Evolutionary conservation across 2,888 invertebrate species (phyloP), one percentile per base, ranked within the genome.

Genomic region (Romanomermis culicivorax): DNA sequence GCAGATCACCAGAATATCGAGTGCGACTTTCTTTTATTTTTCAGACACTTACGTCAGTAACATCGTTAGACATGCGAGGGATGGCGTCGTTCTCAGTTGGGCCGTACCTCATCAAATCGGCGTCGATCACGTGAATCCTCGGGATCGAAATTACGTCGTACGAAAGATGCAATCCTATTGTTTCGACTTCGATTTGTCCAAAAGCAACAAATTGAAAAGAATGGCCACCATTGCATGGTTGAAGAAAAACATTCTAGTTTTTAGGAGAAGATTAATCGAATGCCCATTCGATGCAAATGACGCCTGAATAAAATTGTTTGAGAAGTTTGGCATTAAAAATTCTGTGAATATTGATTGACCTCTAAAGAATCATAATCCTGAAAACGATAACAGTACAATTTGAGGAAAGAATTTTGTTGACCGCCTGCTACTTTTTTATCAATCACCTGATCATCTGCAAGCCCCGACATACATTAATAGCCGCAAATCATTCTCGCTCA

Each of bases 11-110:
- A n/a, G n/a, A n/a, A n/a, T n/a, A n/a, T n/a, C n/a, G n/a, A n/a
- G n/a, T n/a, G n/a, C n/a, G n/a, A n/a, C n/a, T n/a, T n/a, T n/a
- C n/a, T n/a, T n/a, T n/a, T n/a, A n/a, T n/a, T n/a, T n/a, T n/a
- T n/a, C n/a, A n/a, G n/a, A 45, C 7, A 42, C 42, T 29, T 57
- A 42, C 54, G 17, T 57, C 2, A 49, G 56, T 36, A 57, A 57
- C 43, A 23, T 57, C 2, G 57, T 45, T 14, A 42, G 57, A n/a
- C 53, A 58, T 42, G 57, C 57, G 20, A 11, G 23, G 3, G 48
- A 58, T 23, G 57, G 57, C 11, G 24, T 57, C 7, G 48, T 57
- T 29, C 42, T 57, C 3, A 57, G 57, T 47, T 57, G 57, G 57
- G 57, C 57, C n/a, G 4, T 11, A 11, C 48, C 50, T 11, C 56